Base-by-base conservation (phyloP, 1,140 invertebrate species). In the Lordiphosa mommai region DNA sequence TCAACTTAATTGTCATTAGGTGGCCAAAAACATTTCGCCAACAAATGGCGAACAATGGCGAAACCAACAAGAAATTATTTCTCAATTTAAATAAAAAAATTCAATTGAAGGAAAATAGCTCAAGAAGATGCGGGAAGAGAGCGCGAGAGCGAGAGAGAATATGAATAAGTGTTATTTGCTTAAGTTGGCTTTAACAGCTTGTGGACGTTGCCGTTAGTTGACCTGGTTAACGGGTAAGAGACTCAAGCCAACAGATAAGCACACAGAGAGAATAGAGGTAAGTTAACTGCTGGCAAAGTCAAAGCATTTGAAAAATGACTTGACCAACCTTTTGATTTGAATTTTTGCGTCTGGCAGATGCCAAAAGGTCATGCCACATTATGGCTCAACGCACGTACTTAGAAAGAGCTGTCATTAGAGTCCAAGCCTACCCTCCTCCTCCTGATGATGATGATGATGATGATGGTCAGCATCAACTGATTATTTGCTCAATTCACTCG, bases 111-210 rank as follows among this genome's bases (percentile, higher is more conserved):
- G 73, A 80, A 66, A 56, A 66, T 56, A 56, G 44, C 33, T 29
- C n/a, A 34, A 27, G 32, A 49, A 57, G 49, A 77, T 71, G 72
- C 66, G 66, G 72, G 60, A 29, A 20, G 12, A 49, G 33, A 63
- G 14, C 4, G 16, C 12, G 29, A 50, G 57, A 41, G 52, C 46
- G 52, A 49, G 46, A 52, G 41, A 48, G 38, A 33, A 55, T 56
- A 61, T 69, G 63, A 72, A 64, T 66, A 66, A 77, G 72, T 72
- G 72, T 71, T 85, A 84, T 84, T 84, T 84, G 64, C 72, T 84
- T 72, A 74, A 72, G 59, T 77, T 69, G 68, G 68, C 72, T 77
- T 77, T 84, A 84, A 77, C 77, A 77, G 79, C 64, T 72, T 84
- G 68, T 68, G 72, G 79, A 61, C 55, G 79, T 69, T 51, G 68